A percentile compares a stretch with the other conserved stretches of the same genome.
phyloP scores from a whole-genome alignment of 2,797 vertebrate genomes.

The Chrosomus eos region DNA sequence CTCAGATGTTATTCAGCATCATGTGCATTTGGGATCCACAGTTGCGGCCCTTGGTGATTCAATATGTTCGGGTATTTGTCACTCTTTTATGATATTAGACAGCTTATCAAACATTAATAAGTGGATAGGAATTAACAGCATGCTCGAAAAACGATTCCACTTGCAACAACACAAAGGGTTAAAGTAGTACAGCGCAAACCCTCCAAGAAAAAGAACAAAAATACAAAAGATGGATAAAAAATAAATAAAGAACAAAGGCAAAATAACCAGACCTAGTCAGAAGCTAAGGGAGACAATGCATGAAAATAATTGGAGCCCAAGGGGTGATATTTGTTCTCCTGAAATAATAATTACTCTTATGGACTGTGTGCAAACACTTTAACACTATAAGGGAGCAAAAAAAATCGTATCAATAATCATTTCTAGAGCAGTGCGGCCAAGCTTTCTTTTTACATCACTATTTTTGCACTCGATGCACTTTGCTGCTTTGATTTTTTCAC shows the following conservation, averaged over 20 bases:
- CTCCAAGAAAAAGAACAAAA: constrained; percentile 54
- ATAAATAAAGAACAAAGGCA: constrained; percentile 53
- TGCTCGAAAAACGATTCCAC: constrained; percentile 1
- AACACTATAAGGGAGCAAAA: constrained; percentile 67
- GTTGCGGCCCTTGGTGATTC: background rate
- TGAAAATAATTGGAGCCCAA: constrained; percentile 87
- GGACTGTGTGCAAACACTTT: constrained; percentile 72
- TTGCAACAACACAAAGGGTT: constrained; percentile 14
- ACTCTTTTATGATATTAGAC: constrained; percentile 29
- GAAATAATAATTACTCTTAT: constrained; percentile 83
- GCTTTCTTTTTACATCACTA: constrained; percentile 45
- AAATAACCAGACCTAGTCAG: constrained; percentile 69
- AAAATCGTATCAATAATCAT: constrained; percentile 73
- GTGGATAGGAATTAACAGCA: background rate
- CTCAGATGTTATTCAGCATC: constrained; percentile 25
- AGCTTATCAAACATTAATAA: constrained; percentile 36
- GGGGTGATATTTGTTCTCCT: constrained; percentile 85
- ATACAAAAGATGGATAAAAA: constrained; percentile 44
- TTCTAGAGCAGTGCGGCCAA: constrained; percentile 64
- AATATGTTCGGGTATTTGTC: constrained; percentile 14
- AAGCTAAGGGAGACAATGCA: constrained; percentile 78
- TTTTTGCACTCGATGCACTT: constrained; percentile 56
- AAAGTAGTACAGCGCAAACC: constrained; percentile 28
- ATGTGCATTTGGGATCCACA: constrained; percentile 23
- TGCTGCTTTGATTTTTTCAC: constrained; percentile 62